phyloP scores from a whole-genome alignment of 1,140 invertebrate species.

The Acromyrmex charruanus region DNA sequence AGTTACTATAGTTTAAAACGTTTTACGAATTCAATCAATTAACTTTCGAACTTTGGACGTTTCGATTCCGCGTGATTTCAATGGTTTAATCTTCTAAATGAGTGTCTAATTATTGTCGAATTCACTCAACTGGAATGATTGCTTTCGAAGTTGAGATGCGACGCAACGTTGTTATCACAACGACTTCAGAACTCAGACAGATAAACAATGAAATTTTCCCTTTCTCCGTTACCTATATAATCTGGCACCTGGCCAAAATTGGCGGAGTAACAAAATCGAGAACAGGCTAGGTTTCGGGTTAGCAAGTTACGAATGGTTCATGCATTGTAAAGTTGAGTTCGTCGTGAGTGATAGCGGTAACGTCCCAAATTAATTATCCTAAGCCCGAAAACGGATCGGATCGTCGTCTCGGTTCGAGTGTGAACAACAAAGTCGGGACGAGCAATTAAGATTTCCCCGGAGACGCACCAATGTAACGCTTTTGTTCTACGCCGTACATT shows the following conservation, averaged over 20 bases:
- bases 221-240: constrained; percentile 21
- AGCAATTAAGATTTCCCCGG: constrained; percentile 43
- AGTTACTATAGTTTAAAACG: not conserved
- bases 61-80: not conserved
- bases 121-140: constrained; percentile 42
- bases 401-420: not conserved
- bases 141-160: constrained; percentile 30
- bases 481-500: not conserved
- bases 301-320: constrained; percentile 43
- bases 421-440: constrained; percentile 14
- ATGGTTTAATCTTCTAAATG: constrained; percentile 26
- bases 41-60: not conserved
- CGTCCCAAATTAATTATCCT: constrained; percentile 43
- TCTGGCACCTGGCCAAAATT: constrained; percentile 63
- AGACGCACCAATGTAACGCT: not conserved
- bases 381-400: not conserved
- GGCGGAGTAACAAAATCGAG: constrained; percentile 54
- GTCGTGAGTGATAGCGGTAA: not conserved
- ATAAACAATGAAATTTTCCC: constrained; percentile 61
- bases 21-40: not conserved
- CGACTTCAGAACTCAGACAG: constrained; percentile 18
- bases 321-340: constrained; percentile 43
- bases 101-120: constrained; percentile 50
- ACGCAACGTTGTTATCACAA: constrained; percentile 26
- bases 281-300: not conserved